phyloP scores from a whole-genome alignment of 2,797 vertebrate species.

The Squalus acanthias region DNA sequence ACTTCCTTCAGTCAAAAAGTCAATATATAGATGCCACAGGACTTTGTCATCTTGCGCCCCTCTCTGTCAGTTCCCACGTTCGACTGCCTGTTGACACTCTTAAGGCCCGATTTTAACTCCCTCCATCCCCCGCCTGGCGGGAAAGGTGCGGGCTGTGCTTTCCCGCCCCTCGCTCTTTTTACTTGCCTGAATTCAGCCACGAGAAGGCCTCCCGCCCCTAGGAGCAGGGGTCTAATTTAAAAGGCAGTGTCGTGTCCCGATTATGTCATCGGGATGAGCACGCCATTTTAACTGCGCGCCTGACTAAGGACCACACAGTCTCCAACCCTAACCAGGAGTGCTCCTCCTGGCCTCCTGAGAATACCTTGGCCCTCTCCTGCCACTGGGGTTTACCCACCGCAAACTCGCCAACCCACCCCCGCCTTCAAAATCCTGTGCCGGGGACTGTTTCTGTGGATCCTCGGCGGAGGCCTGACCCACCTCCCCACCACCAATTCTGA shows the following conservation, averaged over 20 bases:
- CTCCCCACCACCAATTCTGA: too few relatives aligned
- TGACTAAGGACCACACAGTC: background rate
- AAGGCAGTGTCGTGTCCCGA: background rate
- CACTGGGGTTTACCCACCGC: background rate
- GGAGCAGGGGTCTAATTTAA: background rate
- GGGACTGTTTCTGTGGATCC: background rate
- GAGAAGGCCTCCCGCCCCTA: background rate
- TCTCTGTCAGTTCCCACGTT: background rate
- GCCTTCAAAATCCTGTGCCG: background rate
- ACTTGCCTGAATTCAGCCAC: background rate
- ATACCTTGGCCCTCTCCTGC: background rate
- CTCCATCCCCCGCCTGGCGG: background rate
- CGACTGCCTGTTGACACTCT: background rate
- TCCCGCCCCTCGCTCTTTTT: background rate
- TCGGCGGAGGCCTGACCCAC: background rate
- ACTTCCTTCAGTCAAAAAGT: background rate
- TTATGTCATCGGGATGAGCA: background rate
- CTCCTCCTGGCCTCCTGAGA: background rate
- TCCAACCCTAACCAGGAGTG: background rate
- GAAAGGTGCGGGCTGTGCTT: background rate
- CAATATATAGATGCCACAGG: background rate
- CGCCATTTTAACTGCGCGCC: background rate
- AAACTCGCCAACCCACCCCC: background rate
- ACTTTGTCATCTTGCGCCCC: background rate
- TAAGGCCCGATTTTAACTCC: background rate